Conservation (phyloP, 2,888 invertebrate genomes). For the Phalera bucephala region DNA sequence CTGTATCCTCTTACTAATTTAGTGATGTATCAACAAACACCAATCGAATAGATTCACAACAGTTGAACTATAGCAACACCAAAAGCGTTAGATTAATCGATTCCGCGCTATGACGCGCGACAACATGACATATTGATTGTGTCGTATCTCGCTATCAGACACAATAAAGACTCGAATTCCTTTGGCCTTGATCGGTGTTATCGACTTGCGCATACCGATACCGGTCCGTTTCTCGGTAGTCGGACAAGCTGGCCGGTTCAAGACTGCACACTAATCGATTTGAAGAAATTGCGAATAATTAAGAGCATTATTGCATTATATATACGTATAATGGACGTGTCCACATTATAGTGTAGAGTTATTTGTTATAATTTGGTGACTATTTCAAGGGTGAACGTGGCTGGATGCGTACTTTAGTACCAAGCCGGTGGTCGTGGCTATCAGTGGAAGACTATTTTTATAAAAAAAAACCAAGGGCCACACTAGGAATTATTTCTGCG, state of each 20-base stretch:
- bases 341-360: not conserved
- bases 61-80: too few relatives aligned
- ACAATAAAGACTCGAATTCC: slow-evolving; percentile 41
- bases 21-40: too few relatives aligned
- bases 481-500: too few relatives aligned
- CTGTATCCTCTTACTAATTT: too few relatives aligned
- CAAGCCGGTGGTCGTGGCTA: too few relatives aligned
- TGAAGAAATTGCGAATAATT: not conserved
- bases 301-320: not conserved
- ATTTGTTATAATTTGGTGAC: too few relatives aligned
- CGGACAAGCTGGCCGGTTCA: slow-evolving; percentile 3
- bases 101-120: slow-evolving; percentile 12
- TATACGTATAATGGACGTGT: not conserved
- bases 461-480: too few relatives aligned
- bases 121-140: slow-evolving; percentile 15
- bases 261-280: slow-evolving; percentile 1
- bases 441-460: too few relatives aligned
- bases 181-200: slow-evolving; percentile 40
- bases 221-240: slow-evolving; percentile 25
- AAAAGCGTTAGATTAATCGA: slow-evolving; percentile 13
- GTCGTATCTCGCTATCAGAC: slow-evolving; percentile 16
- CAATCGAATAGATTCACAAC: too few relatives aligned
- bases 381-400: too few relatives aligned
- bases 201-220: slow-evolving; percentile 46
- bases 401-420: not conserved